Conservation (phyloP, 2,113 vertebrate genomes). For the Psilopsiagon aurifrons region DNA sequence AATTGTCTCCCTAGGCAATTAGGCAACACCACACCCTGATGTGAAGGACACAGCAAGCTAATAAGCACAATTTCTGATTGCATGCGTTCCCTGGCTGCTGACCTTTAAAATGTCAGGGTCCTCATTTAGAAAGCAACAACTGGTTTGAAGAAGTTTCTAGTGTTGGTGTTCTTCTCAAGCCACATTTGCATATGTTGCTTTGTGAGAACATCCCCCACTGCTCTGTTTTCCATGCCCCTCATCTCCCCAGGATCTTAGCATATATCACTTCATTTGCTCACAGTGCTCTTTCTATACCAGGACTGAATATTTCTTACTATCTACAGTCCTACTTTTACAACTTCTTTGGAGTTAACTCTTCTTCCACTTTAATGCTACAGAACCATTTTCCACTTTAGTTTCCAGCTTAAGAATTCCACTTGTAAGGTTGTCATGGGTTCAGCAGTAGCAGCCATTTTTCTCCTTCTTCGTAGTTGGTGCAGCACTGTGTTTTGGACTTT, state of each 20-base stretch:
- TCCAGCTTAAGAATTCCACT: neutral
- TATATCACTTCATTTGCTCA: neutral
- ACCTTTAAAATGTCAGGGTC: constrained; percentile 57
- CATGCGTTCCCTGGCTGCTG: neutral
- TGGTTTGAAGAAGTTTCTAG: neutral
- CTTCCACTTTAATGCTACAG: neutral
- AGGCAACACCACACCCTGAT: neutral
- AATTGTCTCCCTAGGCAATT: neutral
- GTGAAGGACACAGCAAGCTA: neutral
- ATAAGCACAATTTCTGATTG: neutral
- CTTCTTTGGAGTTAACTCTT: neutral
- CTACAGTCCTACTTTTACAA: neutral
- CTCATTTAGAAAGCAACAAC: constrained; percentile 24
- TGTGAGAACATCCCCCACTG: neutral
- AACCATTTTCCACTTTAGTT: neutral
- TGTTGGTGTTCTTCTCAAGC: neutral
- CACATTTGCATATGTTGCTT: neutral
- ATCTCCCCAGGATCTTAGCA: neutral
- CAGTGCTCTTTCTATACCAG: neutral
- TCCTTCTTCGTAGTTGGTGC: no score
- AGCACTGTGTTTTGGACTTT: no score
- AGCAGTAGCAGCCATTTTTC: no score
- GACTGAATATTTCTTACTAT: neutral
- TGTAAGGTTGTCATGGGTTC: neutral
- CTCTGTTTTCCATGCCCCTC: neutral